Evolutionary conservation across 2,888 invertebrate genomes (phyloP).

Genomic region (Temnothorax rugatulus): DNA sequence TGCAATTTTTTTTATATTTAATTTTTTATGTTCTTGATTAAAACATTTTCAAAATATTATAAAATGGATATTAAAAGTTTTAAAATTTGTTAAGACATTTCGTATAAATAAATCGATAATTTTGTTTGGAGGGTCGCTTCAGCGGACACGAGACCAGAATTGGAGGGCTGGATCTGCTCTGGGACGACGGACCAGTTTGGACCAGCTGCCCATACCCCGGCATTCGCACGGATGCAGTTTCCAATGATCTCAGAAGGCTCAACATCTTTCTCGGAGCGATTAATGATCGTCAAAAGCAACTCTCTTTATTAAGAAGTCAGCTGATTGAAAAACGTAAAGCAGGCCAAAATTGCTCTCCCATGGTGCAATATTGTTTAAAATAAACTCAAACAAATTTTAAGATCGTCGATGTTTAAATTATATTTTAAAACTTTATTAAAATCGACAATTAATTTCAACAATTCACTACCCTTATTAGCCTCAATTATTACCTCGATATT

Average conservation of each 20-base stretch:
- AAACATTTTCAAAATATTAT: neutral
- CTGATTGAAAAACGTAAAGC: constrained; percentile 57
- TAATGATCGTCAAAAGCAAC: constrained; percentile 81
- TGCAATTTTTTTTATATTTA: neutral
- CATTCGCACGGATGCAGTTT: constrained; percentile 55
- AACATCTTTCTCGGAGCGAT: constrained; percentile 81
- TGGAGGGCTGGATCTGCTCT: constrained; percentile 89
- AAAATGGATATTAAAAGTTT: neutral
- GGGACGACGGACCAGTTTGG: constrained; percentile 87
- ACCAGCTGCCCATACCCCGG: constrained; percentile 75
- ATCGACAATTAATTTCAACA: neutral
- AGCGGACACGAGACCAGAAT: constrained; percentile 88
- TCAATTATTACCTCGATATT: neutral
- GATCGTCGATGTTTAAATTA: neutral
- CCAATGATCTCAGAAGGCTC: constrained; percentile 72
- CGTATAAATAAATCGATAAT: constrained; percentile 35
- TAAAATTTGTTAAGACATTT: neutral
- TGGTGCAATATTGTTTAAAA: constrained; percentile 45
- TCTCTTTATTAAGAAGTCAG: constrained; percentile 68
- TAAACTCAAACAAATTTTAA: neutral
- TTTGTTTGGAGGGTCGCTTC: constrained; percentile 82
- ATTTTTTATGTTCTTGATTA: neutral
- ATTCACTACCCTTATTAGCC: neutral
- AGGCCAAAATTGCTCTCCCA: constrained; percentile 15
- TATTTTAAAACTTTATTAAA: neutral